These are phyloP conservation scores for Hipparchia semele DNA, from an alignment of 2,888 invertebrate species.

Conservation along the genomic window DNA sequence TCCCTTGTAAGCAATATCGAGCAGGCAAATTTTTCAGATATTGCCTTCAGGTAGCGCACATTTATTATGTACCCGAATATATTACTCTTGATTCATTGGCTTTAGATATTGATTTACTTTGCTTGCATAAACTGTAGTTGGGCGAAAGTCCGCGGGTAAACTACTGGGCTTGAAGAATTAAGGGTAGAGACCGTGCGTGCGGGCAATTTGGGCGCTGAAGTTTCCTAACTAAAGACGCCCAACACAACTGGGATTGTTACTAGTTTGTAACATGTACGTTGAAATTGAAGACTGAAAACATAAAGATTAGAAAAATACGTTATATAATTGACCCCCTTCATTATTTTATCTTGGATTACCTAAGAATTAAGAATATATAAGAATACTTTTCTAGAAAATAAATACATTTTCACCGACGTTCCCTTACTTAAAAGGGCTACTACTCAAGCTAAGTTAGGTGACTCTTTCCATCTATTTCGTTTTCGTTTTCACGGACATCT, in stretches of 20 bases:
- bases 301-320: neutral
- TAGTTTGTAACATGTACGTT: neutral
- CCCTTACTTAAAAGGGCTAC: no score
- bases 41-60: slow-evolving; percentile 84
- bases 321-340: no score
- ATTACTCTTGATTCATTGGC: slow-evolving; percentile 84
- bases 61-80: slow-evolving; percentile 84
- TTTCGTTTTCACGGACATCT: no score
- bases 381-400: neutral
- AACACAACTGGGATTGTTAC: neutral
- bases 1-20: slow-evolving; percentile 83
- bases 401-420: neutral
- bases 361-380: no score
- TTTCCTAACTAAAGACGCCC: slow-evolving; percentile 23
- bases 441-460: no score
- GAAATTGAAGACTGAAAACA: neutral
- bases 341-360: neutral
- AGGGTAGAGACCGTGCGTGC: slow-evolving; percentile 53
- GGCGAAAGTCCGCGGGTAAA: slow-evolving; percentile 60
- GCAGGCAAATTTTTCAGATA: slow-evolving; percentile 84
- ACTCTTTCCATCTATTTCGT: no score
- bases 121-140: slow-evolving; percentile 80
- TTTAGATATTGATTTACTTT: slow-evolving; percentile 83
- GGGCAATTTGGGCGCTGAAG: slow-evolving; percentile 40
- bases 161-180: slow-evolving; percentile 66